Evolutionary conservation across 2,888 invertebrate species (phyloP).

Genomic region (Timema cristinae): DNA sequence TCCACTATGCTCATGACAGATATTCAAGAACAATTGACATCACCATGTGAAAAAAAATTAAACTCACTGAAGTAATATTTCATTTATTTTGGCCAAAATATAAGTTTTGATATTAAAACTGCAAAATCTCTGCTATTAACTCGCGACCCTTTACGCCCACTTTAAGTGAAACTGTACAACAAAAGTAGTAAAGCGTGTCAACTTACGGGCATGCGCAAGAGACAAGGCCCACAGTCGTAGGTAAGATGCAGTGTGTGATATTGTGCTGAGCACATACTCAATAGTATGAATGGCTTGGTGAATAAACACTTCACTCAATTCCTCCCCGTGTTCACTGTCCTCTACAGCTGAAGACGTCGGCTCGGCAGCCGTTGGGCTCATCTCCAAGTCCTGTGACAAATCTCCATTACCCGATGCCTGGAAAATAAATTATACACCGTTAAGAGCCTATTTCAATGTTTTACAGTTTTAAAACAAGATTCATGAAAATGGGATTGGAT

Average conservation of each 20-base stretch:
- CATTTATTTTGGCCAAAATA: too few relatives aligned
- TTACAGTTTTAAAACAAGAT: too few relatives aligned
- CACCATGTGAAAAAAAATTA: too few relatives aligned
- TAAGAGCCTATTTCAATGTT: too few relatives aligned
- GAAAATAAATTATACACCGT: not conserved
- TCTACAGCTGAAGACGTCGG: constrained; percentile 13
- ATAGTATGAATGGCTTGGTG: constrained; percentile 60
- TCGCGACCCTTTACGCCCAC: not conserved
- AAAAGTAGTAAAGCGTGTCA: not conserved
- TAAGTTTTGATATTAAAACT: too few relatives aligned
- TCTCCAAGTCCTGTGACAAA: constrained; percentile 62
- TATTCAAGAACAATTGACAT: too few relatives aligned
- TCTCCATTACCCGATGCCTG: constrained; percentile 54
- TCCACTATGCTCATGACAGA: too few relatives aligned
- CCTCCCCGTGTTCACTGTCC: constrained; percentile 40
- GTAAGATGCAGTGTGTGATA: constrained; percentile 60
- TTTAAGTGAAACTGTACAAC: not conserved
- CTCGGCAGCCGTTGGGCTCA: constrained; percentile 42
- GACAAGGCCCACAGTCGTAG: constrained; percentile 60
- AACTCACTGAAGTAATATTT: too few relatives aligned
- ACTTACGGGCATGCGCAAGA: constrained; percentile 58
- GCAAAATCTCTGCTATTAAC: too few relatives aligned
- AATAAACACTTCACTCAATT: constrained; percentile 53
- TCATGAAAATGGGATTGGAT: too few relatives aligned
- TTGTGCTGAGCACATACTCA: constrained; percentile 57